phyloP scores from a whole-genome alignment of 2,888 invertebrate genomes.

The Apantesis nais region DNA sequence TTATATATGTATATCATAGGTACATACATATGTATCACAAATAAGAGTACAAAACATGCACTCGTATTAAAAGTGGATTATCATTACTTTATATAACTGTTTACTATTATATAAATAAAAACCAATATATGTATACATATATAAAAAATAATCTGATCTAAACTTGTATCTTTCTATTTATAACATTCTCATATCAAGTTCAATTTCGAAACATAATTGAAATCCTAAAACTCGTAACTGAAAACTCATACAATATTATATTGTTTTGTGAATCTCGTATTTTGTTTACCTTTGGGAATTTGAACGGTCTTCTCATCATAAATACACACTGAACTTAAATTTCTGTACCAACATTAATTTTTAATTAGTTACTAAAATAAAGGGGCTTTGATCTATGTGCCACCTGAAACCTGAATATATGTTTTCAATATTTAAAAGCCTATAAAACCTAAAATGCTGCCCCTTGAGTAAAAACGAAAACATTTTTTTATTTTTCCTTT shows the following conservation, averaged over 20 bases:
- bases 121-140: too few species aligned
- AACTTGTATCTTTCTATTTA: too few species aligned
- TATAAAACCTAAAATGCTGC: not conserved
- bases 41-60: too few species aligned
- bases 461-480: too few species aligned
- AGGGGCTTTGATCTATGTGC: not conserved
- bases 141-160: too few species aligned
- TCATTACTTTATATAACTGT: too few species aligned
- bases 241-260: not conserved
- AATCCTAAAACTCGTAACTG: not conserved
- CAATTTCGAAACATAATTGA: not conserved
- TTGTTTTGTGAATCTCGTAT: not conserved
- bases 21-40: too few species aligned
- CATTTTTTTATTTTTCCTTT: too few species aligned
- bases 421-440: not conserved
- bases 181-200: not conserved
- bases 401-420: not conserved
- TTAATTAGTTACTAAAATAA: not conserved
- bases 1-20: too few species aligned
- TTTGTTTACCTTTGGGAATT: slow-evolving; percentile 5
- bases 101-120: too few species aligned
- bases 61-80: too few species aligned
- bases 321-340: not conserved
- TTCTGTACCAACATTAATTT: not conserved
- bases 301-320: not conserved